Evolutionary conservation across 1,140 invertebrate species (phyloP).

Genomic region (Drosophila auraria): DNA sequence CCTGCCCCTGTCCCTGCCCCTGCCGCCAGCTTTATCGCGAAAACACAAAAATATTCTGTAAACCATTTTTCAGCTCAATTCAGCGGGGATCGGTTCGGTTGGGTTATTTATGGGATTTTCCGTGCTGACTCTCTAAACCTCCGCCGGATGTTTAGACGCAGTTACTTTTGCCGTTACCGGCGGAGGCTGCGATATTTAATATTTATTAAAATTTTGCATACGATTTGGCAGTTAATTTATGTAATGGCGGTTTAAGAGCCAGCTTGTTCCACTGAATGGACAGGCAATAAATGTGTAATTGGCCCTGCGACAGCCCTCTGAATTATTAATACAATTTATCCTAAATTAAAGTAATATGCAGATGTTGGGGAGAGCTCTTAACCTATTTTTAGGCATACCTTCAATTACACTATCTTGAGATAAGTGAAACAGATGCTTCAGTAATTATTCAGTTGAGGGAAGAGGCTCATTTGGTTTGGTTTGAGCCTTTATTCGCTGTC

Average conservation of each 20-base stretch:
- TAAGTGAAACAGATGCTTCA: neutral
- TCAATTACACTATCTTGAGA: neutral
- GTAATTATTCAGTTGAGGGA: neutral
- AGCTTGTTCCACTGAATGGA: constrained; percentile 8
- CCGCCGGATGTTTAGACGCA: constrained; percentile 79
- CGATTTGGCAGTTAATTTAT: constrained; percentile 61
- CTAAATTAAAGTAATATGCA: neutral
- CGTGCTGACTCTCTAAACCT: constrained; percentile 55
- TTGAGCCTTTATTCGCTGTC: too few species aligned
- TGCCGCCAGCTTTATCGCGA: constrained; percentile 53
- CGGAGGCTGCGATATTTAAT: constrained; percentile 35
- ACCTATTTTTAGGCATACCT: neutral
- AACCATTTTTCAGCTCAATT: constrained; percentile 53
- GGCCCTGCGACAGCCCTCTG: neutral
- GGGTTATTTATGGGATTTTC: constrained; percentile 70
- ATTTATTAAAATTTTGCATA: constrained; percentile 71
- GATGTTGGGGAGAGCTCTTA: neutral
- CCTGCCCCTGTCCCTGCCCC: neutral
- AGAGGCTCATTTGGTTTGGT: too few species aligned
- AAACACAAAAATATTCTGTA: constrained; percentile 54
- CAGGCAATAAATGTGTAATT: constrained; percentile 27
- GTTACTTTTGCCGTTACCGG: constrained; percentile 43
- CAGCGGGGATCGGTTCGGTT: constrained; percentile 43
- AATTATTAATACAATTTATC: constrained; percentile 23
- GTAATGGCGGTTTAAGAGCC: constrained; percentile 32